Base-by-base conservation (phyloP, 2,888 invertebrate species). In the Corythucha ciliata region DNA sequence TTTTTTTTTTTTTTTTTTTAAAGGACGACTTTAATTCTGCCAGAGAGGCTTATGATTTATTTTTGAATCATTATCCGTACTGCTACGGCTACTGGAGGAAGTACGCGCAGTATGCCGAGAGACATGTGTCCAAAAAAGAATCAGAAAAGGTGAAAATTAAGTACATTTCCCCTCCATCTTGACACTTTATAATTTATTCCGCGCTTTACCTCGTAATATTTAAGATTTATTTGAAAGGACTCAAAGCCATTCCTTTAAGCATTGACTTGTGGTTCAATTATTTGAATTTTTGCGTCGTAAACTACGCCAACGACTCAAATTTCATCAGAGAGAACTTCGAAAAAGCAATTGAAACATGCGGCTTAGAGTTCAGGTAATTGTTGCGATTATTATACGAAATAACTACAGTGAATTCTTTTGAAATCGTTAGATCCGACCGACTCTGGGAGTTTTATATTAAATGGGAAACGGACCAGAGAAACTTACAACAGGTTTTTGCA, bases 51-150 rank as follows among this genome's bases (percentile, higher is more conserved):
- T 97, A 92, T 70, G 88, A 91, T 67, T 85, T 86, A 50, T 98
- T 98, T 71, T 78, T 98, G 60, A 81, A 83, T 22, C 87, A 89
- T 67, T 98, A 96, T 72, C 96, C 97, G 7, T 97, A 94, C 70
- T 98, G 98, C 71, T 98, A 97, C 71, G 97, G 97, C 41, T 98
- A 97, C 70, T 98, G 97, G 97, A 82, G 96, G 64, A 98, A 98
- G 70, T 97, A 90, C 71, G 93, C 96, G 29, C 97, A 97, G 69
- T 87, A 93, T 67, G 93, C 96, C 72, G 92, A 91, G 71, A 81
- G 88, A 67, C 89, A 89, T 72, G 90, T 89, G 67, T 81, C 86
- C 71, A 84, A 86, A 71, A 83, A 86, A 69, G 86, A 85, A 69
- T 89, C 88, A 67, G 82, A 88, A 72, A 84, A 86, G 85, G 91